A percentile compares a stretch with the other conserved stretches of the same genome.
phyloP scores from a whole-genome alignment of 2,113 vertebrate species.

The Microcebus lehilahytsara region DNA sequence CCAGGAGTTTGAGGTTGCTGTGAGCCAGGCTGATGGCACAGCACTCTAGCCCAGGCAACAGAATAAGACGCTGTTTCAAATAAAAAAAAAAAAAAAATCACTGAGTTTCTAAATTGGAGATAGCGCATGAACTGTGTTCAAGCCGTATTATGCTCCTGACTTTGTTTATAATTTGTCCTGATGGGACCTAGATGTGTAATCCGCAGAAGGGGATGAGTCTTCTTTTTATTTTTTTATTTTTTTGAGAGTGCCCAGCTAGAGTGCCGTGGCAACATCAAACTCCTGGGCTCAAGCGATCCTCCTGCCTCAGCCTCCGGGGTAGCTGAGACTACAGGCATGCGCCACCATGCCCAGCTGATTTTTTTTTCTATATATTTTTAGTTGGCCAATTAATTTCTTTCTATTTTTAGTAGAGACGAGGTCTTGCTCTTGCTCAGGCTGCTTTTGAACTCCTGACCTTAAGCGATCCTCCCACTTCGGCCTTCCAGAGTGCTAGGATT shows the following conservation, averaged over 20 bases:
- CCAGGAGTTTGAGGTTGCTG: too few relatives aligned
- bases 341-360: too few relatives aligned
- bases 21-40: too few relatives aligned
- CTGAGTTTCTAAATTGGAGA: too few relatives aligned
- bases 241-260: neutral
- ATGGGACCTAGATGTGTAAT: neutral
- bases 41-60: too few relatives aligned
- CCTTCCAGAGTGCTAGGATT: neutral
- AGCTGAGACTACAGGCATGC: neutral
- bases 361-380: too few relatives aligned
- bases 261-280: neutral
- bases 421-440: neutral
- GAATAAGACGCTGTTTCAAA: too few relatives aligned
- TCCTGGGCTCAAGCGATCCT: neutral
- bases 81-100: too few relatives aligned
- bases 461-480: neutral
- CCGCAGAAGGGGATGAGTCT: neutral
- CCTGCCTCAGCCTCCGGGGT: neutral
- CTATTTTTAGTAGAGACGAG: neutral
- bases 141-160: too few relatives aligned
- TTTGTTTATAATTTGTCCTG: neutral
- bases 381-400: too few relatives aligned
- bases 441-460: neutral
- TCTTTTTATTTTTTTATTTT: too few relatives aligned
- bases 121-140: too few relatives aligned